Conservation (phyloP, 1,140 invertebrate species). For the Chlorops oryzae region DNA sequence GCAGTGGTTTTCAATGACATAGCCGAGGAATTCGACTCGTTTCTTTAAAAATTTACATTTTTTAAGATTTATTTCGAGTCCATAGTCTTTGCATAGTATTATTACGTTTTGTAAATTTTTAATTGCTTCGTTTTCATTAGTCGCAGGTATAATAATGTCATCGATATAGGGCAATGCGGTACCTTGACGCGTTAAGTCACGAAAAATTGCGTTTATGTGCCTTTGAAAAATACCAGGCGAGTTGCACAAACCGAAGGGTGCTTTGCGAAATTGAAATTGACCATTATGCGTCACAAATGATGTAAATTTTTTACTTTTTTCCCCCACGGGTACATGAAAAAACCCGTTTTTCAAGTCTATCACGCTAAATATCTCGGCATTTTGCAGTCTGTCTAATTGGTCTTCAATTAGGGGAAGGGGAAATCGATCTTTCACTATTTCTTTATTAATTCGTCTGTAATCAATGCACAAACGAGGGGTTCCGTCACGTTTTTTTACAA, state of each 20-base stretch:
- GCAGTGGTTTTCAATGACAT: conserved; percentile 24
- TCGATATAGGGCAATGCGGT: too few relatives aligned
- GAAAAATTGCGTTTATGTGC: conserved; percentile 22
- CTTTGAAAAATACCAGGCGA: conserved; percentile 31
- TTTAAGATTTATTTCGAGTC: conserved; percentile 41
- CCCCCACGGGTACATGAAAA: conserved; percentile 30
- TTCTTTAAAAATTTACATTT: conserved; percentile 35
- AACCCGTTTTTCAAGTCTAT: conserved; percentile 38
- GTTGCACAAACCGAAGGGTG: conserved; percentile 40
- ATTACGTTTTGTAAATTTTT: conserved; percentile 21
- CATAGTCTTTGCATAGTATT: conserved; percentile 27
- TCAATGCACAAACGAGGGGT: too few relatives aligned
- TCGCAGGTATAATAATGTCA: conserved; percentile 30
- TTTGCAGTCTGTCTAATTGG: too few relatives aligned
- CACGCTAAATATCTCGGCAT: conserved; percentile 44
- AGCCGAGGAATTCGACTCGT: conserved; percentile 40
- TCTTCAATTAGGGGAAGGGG: too few relatives aligned
- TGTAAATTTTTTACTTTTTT: conserved; percentile 28
- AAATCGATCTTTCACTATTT: too few relatives aligned
- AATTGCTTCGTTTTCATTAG: conserved; percentile 16
- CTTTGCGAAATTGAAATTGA: conserved; percentile 52
- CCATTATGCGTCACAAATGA: conserved; percentile 45
- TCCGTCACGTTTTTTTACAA: conserved; percentile 1
- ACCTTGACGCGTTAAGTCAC: conserved; percentile 28
- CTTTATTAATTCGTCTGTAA: too few relatives aligned